Evolutionary conservation across 1,140 invertebrate species (phyloP).

Genomic region (Lordiphosa clarofinis): DNA sequence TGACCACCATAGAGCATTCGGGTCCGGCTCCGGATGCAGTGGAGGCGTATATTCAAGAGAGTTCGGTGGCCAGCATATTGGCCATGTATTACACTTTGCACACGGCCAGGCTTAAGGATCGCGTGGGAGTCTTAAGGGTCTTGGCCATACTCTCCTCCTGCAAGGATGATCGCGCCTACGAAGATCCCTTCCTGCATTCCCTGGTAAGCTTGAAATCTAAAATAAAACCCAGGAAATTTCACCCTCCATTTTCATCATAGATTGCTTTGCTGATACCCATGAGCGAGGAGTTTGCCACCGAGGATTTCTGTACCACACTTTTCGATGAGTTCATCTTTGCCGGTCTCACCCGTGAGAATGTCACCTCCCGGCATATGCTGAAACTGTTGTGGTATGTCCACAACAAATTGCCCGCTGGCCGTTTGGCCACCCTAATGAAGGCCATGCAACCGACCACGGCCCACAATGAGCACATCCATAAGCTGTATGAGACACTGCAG

Average conservation of each 20-base stretch:
- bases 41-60: conserved; percentile 93
- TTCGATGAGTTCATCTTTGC: conserved; percentile 98
- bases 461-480: conserved; percentile 92
- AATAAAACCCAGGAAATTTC: no score
- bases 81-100: conserved; percentile 98
- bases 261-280: conserved; percentile 93
- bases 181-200: conserved; percentile 96
- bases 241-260: conserved; percentile 71
- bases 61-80: conserved; percentile 93
- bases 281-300: conserved; percentile 94
- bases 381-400: conserved; percentile 96
- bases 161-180: conserved; percentile 94
- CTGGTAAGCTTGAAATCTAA: conserved; percentile 72
- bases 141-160: conserved; percentile 93
- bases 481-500: conserved; percentile 87
- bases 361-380: conserved; percentile 91
- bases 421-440: conserved; percentile 91
- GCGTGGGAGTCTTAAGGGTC: conserved; percentile 91
- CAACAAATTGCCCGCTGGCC: conserved; percentile 89
- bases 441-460: conserved; percentile 91
- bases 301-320: conserved; percentile 96
- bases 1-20: conserved; percentile 96
- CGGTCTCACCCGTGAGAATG: conserved; percentile 92
- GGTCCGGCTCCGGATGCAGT: conserved; percentile 94
- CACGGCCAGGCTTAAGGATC: conserved; percentile 89